These are phyloP conservation scores for Magallana nippona DNA, from an alignment of 2,888 invertebrate species.

Conservation along the genomic window DNA sequence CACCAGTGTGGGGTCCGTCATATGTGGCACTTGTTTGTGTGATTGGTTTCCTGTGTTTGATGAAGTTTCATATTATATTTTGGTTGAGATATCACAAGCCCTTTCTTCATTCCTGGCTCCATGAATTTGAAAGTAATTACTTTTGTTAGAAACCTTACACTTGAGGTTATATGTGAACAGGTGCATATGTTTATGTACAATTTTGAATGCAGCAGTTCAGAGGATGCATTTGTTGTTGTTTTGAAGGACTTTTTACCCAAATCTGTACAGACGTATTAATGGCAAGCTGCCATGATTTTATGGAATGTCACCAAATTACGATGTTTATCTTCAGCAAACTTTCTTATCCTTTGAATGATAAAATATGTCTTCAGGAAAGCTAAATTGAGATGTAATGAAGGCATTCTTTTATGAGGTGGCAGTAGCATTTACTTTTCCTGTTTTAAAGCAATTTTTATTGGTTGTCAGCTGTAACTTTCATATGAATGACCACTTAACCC, in stretches of 20 bases:
- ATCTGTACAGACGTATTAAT: background rate
- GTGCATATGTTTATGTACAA: too few relatives aligned
- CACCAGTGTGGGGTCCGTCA: background rate
- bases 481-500: conserved; percentile 8
- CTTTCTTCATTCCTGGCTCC: too few relatives aligned
- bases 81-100: too few relatives aligned
- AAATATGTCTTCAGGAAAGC: conserved; percentile 9
- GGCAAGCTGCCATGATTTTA: conserved; percentile 26
- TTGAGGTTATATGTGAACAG: too few relatives aligned
- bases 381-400: conserved; percentile 24
- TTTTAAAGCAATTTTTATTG: conserved; percentile 10
- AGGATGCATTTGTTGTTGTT: background rate
- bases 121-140: too few relatives aligned
- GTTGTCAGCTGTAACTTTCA: conserved; percentile 16
- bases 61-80: conserved; percentile 21
- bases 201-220: too few relatives aligned
- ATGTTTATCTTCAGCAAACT: conserved; percentile 38
- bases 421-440: conserved; percentile 8
- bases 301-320: conserved; percentile 31
- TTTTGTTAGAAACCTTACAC: too few relatives aligned
- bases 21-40: conserved; percentile 21
- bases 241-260: background rate
- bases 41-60: conserved; percentile 26
- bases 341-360: conserved; percentile 39
- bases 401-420: conserved; percentile 19